phyloP scores from a whole-genome alignment of 2,888 invertebrate species.

The Vanessa cardui region DNA sequence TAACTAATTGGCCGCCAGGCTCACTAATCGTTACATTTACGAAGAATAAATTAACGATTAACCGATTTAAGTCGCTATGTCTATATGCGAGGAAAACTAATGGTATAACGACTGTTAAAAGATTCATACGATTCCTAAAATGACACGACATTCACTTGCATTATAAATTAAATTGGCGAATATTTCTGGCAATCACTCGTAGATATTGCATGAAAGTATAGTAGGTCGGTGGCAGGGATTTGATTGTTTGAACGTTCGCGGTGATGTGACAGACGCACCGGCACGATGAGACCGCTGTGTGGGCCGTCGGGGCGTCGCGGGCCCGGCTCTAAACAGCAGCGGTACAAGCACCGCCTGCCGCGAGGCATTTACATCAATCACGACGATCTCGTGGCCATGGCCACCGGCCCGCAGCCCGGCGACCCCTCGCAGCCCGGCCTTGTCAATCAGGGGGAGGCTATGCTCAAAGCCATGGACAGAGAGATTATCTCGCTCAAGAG shows the following conservation, averaged over 20 bases:
- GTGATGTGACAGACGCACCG: slow-evolving; percentile 88
- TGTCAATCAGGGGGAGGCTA: slow-evolving; percentile 88
- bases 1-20: too few species aligned
- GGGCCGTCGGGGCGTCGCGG: slow-evolving; percentile 86
- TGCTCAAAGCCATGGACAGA: slow-evolving; percentile 95
- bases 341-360: slow-evolving; percentile 93
- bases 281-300: slow-evolving; percentile 90
- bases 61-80: too few species aligned
- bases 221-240: slow-evolving; percentile 8
- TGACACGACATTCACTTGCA: too few species aligned
- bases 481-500: slow-evolving; percentile 97
- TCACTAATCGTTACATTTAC: too few species aligned
- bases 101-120: too few species aligned
- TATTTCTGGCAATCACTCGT: too few species aligned
- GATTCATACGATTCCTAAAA: too few species aligned
- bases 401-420: slow-evolving; percentile 87
- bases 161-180: too few species aligned
- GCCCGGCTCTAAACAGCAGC: slow-evolving; percentile 76
- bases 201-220: too few species aligned
- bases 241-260: slow-evolving; percentile 51
- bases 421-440: slow-evolving; percentile 76
- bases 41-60: too few species aligned
- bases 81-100: too few species aligned
- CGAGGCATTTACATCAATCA: slow-evolving; percentile 99
- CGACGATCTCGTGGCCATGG: slow-evolving; percentile 97